These are phyloP conservation scores for Microctonus brassicae DNA, from an alignment of 2,888 invertebrate species.

Conservation along the genomic window DNA sequence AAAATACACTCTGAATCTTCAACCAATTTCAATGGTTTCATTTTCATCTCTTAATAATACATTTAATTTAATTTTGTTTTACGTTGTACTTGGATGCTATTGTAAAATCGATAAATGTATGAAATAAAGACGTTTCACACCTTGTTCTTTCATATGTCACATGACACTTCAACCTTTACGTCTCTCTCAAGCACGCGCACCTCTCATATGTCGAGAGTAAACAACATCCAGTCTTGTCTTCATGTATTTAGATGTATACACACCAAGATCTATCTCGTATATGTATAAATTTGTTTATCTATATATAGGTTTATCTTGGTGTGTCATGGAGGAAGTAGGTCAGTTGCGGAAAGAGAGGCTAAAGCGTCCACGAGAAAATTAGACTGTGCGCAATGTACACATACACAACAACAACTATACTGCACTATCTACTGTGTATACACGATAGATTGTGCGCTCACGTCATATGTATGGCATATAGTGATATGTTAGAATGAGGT, in stretches of 20 bases:
- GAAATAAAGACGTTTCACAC: slow-evolving; percentile 35
- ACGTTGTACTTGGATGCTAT: no score
- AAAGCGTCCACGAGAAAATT: slow-evolving; percentile 43
- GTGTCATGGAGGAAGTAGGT: slow-evolving; percentile 50
- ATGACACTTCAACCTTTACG: slow-evolving; percentile 3
- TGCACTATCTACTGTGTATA: background rate
- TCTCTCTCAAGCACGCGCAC: background rate
- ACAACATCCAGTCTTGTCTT: slow-evolving; percentile 40
- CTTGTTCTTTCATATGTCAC: slow-evolving; percentile 23
- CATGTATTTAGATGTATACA: background rate
- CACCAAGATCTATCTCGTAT: background rate
- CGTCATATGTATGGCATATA: background rate
- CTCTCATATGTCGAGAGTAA: slow-evolving; percentile 38
- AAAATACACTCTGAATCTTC: no score
- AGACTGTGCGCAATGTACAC: slow-evolving; percentile 35
- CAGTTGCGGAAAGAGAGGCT: slow-evolving; percentile 38
- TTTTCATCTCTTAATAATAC: no score
- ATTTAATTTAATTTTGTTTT: background rate
- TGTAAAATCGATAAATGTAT: slow-evolving; percentile 20
- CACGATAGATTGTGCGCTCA: background rate
- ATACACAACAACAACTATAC: background rate
- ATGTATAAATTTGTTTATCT: background rate
- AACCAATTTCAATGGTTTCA: no score
- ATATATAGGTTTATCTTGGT: background rate
- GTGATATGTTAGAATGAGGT: background rate